Conservation (phyloP, 2,888 invertebrate species). For the Latrodectus hesperus region DNA sequence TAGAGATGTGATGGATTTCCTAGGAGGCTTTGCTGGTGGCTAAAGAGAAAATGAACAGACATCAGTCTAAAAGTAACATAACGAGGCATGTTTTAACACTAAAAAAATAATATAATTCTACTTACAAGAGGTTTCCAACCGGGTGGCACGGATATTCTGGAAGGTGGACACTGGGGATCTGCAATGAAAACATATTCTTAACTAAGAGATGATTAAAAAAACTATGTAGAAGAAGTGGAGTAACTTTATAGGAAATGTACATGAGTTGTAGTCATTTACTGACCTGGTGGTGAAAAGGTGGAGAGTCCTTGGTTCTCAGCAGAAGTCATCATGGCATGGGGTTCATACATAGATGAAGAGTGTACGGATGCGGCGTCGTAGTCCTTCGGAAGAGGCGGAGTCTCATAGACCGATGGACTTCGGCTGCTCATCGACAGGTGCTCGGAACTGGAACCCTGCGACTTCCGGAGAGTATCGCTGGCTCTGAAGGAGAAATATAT, state of each 20-base stretch:
- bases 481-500: constrained; percentile 10
- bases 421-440: constrained; percentile 65
- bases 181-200: not conserved
- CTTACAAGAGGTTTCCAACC: constrained; percentile 65
- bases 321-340: constrained; percentile 42
- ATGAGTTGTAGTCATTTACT: not conserved
- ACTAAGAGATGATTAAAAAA: not conserved
- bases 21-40: constrained; percentile 69
- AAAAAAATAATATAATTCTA: not conserved
- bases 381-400: constrained; percentile 64
- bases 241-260: not conserved
- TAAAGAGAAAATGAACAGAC: not conserved
- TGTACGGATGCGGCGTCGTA: constrained; percentile 46
- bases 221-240: no score
- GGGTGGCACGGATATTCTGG: constrained; percentile 64
- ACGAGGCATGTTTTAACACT: not conserved
- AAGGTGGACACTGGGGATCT: constrained; percentile 61
- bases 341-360: constrained; percentile 56
- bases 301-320: constrained; percentile 45
- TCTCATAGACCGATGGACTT: constrained; percentile 68
- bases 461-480: constrained; percentile 66
- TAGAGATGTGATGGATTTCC: constrained; percentile 66
- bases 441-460: constrained; percentile 67
- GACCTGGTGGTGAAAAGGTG: constrained; percentile 63
- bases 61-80: not conserved